Percentiles rank a stretch among this genome's conserved stretches.
Conservation (phyloP, 2,797 vertebrate species). For the Halcyon leucocephala region DNA sequence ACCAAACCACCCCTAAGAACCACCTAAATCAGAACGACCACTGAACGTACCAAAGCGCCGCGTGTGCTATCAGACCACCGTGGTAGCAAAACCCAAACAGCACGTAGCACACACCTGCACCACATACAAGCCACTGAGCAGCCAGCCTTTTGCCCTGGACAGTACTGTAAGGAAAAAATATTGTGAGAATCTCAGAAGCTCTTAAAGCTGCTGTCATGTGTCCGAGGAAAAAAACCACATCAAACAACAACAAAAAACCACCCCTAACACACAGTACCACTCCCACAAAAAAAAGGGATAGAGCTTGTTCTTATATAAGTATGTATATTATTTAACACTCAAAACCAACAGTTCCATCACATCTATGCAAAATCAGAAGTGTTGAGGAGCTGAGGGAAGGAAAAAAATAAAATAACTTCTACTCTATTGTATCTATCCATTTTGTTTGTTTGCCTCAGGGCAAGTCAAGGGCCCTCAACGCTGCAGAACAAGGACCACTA, state of each 20-base stretch:
- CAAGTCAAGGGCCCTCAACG: slow-evolving; percentile 16
- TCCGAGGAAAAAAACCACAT: not conserved
- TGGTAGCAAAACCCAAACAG: rapidly evolving
- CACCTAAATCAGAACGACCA: rapidly evolving
- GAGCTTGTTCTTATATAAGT: slow-evolving; percentile 56
- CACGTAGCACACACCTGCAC: rapidly evolving
- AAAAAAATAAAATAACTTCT: not conserved
- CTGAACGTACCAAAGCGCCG: rapidly evolving
- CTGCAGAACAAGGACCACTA: slow-evolving; percentile 2
- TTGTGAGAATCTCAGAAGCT: not conserved
- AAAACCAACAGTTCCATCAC: slow-evolving; percentile 50
- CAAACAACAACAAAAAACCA: not conserved
- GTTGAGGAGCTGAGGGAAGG: not conserved
- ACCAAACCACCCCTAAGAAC: not conserved
- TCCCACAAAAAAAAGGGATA: slow-evolving; percentile 28
- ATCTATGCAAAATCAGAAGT: not conserved
- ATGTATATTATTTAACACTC: slow-evolving; percentile 68
- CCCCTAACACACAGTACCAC: not conserved
- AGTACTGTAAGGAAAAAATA: rapidly evolving
- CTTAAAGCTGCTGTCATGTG: not conserved
- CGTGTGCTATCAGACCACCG: rapidly evolving
- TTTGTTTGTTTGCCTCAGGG: slow-evolving; percentile 10
- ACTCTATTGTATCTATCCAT: not conserved
- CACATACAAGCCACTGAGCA: rapidly evolving
- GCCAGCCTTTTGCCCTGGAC: not conserved